phyloP scores from a whole-genome alignment of 2,888 invertebrate genomes.

The Sicus ferrugineus region DNA sequence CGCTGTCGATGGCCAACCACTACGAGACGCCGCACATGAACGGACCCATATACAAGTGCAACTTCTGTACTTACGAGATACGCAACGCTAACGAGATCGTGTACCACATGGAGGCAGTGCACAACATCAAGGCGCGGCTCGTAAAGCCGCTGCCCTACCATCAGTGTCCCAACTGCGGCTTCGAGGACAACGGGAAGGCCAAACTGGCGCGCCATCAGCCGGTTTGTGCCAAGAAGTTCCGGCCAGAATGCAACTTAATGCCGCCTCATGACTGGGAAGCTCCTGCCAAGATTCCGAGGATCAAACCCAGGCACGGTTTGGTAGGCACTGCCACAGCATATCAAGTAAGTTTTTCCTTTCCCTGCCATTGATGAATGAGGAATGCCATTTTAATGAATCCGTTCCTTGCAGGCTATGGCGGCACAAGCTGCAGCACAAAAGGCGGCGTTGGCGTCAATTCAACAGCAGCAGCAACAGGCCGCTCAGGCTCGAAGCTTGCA shows the following conservation, averaged over 20 bases:
- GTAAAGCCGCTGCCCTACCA: constrained; percentile 87
- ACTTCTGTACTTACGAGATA: constrained; percentile 82
- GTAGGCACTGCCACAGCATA: constrained; percentile 65
- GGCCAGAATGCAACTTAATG: constrained; percentile 84
- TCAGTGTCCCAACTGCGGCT: constrained; percentile 92
- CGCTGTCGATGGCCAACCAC: constrained; percentile 83
- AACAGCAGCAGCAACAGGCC: constrained; percentile 58
- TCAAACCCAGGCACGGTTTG: constrained; percentile 64
- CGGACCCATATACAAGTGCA: constrained; percentile 85
- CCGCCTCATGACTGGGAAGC: constrained; percentile 93
- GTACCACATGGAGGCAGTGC: constrained; percentile 91
- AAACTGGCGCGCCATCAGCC: constrained; percentile 87
- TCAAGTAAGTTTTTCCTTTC: constrained; percentile 51
- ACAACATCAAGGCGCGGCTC: constrained; percentile 82
- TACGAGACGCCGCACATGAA: constrained; percentile 92
- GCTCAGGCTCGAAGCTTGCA: constrained; percentile 60
- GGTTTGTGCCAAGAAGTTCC: constrained; percentile 88
- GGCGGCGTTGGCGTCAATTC: constrained; percentile 61
- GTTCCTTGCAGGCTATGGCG: constrained; percentile 63
- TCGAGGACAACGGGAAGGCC: constrained; percentile 92
- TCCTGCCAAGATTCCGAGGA: constrained; percentile 87
- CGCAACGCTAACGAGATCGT: constrained; percentile 87
- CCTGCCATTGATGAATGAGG: neutral
- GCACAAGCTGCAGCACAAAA: constrained; percentile 64
- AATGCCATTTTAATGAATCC: neutral